Evolutionary conservation across 2,113 vertebrate species (phyloP), one percentile per base, ranked within the genome.

Genomic region (Himantopus leucocephalus): DNA sequence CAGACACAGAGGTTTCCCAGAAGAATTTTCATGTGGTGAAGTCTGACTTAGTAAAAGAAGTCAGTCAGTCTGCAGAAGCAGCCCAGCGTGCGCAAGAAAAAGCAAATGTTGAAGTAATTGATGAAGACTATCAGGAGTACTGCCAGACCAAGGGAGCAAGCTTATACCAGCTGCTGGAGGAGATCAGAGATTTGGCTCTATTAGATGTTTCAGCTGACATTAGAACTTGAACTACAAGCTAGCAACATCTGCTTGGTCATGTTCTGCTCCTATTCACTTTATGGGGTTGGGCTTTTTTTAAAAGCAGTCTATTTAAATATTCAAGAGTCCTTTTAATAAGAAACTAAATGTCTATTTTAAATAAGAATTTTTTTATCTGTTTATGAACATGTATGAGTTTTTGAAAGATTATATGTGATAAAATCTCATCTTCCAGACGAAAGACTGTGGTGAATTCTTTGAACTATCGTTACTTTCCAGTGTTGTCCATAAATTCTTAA

Each of bases 101-200:
- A 18, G 92, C 91, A 17, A 85, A 63, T 26, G 56, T 9, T 6
- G 95, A 98, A 21, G 89, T 78, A 62, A 77, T 98, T n/a, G 98
- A 98, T 90, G 97, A 96, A 75, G 98, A 99, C 35, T 98, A 98
- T 45, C 88, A 35, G 41, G 96, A 99, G 94, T 99, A 99, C 94
- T 93, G 98, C 70, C 99, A 99, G 95, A 99, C 98, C 50, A 98
- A 97, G 87, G 98, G 97, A 2, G 97, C 95, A 5, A 99, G 99
- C 67, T 98, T 99, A 1, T 99, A 99, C 96, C 97, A 97, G 2
- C 82, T 99, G 32, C 97, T 99, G 90, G 99, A 99, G 97, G 99
- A 99, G 96, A 98, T 99, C n/a, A 96, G 98, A 53, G 99, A 99
- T 85, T 96, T 99, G 66, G 99, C 99, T 0, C 97, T 99, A 26